Conservation (phyloP, 2,113 vertebrate genomes). For the Mobula hypostoma region DNA sequence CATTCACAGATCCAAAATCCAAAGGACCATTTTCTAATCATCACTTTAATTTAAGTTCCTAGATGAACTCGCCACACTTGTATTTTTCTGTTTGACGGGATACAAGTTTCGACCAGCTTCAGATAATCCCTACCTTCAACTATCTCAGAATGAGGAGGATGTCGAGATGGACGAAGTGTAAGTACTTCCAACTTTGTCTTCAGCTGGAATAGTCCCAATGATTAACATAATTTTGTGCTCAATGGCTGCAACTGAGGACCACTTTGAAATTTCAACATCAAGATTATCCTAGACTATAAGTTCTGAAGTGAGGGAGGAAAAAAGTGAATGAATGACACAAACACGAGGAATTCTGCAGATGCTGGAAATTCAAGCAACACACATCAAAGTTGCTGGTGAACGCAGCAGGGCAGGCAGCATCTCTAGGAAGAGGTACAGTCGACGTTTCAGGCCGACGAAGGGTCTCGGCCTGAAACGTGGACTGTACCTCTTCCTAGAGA, state of each 20-base stretch:
- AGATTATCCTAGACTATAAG: background rate
- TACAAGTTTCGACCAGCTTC: conserved; percentile 77
- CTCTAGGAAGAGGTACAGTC: too few species aligned
- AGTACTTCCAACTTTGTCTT: conserved; percentile 42
- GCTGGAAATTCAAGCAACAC: too few species aligned
- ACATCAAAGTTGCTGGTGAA: too few species aligned
- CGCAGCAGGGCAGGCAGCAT: too few species aligned
- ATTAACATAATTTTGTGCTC: background rate
- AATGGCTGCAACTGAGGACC: background rate
- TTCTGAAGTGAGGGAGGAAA: background rate
- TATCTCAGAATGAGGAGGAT: conserved; percentile 75
- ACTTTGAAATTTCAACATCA: background rate
- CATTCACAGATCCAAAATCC: background rate
- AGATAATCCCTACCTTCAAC: conserved; percentile 75
- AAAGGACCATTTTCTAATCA: background rate
- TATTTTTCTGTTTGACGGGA: conserved; percentile 77
- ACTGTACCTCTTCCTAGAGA: too few species aligned
- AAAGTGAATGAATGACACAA: background rate
- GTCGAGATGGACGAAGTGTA: conserved; percentile 80
- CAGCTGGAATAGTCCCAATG: background rate
- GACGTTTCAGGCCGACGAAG: too few species aligned
- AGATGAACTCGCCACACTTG: conserved; percentile 70
- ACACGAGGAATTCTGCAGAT: too few species aligned
- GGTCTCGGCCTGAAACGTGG: too few species aligned
- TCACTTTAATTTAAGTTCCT: conserved; percentile 56